These are phyloP conservation scores for Dendrolimus pini DNA, from an alignment of 2,888 invertebrate genomes.

Conservation along the genomic window DNA sequence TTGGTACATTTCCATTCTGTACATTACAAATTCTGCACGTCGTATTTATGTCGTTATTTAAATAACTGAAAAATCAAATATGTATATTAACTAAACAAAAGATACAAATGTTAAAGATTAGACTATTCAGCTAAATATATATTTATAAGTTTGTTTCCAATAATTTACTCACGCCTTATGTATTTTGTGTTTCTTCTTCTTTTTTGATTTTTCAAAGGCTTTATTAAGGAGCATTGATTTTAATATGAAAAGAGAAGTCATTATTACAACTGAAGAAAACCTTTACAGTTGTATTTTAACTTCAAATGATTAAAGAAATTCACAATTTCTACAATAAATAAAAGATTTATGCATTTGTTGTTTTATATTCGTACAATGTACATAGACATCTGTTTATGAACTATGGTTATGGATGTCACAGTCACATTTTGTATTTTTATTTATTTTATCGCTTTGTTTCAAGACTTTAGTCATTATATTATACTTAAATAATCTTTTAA, in stretches of 20 bases:
- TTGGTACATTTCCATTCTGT: slow-evolving; percentile 49
- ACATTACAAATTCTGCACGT: slow-evolving; percentile 54
- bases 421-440: too few relatives aligned
- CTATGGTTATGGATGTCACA: too few relatives aligned
- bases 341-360: too few relatives aligned
- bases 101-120: background rate
- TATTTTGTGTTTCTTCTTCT: slow-evolving; percentile 41
- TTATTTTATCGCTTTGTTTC: too few relatives aligned
- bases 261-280: slow-evolving; percentile 12
- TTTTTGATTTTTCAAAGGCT: slow-evolving; percentile 45
- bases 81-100: background rate
- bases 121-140: too few relatives aligned
- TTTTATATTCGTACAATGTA: too few relatives aligned
- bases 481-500: too few relatives aligned
- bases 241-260: slow-evolving; percentile 55
- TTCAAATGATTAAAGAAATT: background rate
- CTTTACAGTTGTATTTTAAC: background rate
- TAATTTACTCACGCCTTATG: slow-evolving; percentile 37
- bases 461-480: too few relatives aligned
- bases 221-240: slow-evolving; percentile 60
- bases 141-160: too few relatives aligned
- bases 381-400: too few relatives aligned
- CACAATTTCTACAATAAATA: background rate
- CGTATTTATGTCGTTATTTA: slow-evolving; percentile 20
- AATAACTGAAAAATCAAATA: slow-evolving; percentile 21